Base-by-base conservation (phyloP, 2,888 invertebrate genomes). In the Endotricha flammealis region DNA sequence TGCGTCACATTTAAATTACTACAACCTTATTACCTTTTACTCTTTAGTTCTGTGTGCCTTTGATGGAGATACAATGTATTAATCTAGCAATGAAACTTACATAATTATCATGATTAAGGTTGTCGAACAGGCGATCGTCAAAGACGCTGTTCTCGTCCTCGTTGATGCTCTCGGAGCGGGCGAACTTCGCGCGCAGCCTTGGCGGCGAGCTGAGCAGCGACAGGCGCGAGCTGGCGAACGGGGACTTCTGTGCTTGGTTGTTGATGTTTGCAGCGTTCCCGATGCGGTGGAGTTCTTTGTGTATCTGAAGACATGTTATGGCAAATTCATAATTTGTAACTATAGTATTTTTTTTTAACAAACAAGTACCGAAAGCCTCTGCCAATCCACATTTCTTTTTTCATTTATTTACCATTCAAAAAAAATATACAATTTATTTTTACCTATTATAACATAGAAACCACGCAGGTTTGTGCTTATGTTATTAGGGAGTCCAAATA, bases 251-350 rank as follows among this genome's bases (percentile, higher is more conserved):
- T 16, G 37, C 38, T 38, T 25, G 37, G 25, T 80, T 79, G 34
- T n/a, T n/a, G n/a, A n/a, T n/a, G n/a, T n/a, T n/a, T n/a, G n/a
- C n/a, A n/a, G n/a, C n/a, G n/a, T 79, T 73, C 22, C 91, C 89
- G 39, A 93, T 86, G 10, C 92, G 89, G 34, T 90, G 90, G 40
- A 93, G 87, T 69, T 94, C 93, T 57, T 91, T 92, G 74, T 94
- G 91, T 53, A 91, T 90, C 89, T 90, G 51, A 20, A 7, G 14
- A 12, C 4, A 22, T 23, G 29, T 20, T 6, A 20, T n/a, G n/a
- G n/a, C n/a, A n/a, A n/a, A n/a, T n/a, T n/a, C n/a, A n/a, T n/a
- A n/a, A n/a, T n/a, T n/a, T n/a, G n/a, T n/a, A n/a, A n/a, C n/a
- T n/a, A n/a, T n/a, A n/a, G n/a, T n/a, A n/a, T n/a, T n/a, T n/a